phyloP scores from a whole-genome alignment of 2,797 vertebrate species.

The Sebastes flavidus region DNA sequence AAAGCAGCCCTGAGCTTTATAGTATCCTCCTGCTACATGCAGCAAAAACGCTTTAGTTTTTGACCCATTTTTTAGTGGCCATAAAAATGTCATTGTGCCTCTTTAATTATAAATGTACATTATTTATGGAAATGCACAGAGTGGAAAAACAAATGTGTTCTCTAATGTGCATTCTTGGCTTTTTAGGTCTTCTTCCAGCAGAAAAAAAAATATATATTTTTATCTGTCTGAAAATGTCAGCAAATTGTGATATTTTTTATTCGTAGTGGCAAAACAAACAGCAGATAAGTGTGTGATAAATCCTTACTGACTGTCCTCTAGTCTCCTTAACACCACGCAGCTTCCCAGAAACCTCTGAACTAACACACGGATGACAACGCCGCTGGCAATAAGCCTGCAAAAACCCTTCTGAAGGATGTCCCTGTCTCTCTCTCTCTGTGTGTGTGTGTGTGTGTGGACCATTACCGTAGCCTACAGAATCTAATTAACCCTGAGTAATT shows the following conservation, averaged over 20 bases:
- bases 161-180: background rate
- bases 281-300: constrained; percentile 43
- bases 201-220: background rate
- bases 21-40: constrained; percentile 33
- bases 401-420: constrained; percentile 55
- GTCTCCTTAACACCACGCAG: constrained; percentile 42
- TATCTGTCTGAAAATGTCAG: background rate
- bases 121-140: constrained; percentile 46
- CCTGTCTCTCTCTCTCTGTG: background rate
- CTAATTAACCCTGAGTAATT: constrained; percentile 78
- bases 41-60: constrained; percentile 48
- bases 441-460: constrained; percentile 1
- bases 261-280: constrained; percentile 14
- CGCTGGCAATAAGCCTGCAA: constrained; percentile 51
- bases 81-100: constrained; percentile 64
- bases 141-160: constrained; percentile 15
- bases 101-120: constrained; percentile 64
- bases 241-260: constrained; percentile 5
- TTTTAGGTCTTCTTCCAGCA: background rate
- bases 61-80: constrained; percentile 45
- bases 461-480: constrained; percentile 65
- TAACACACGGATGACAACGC: constrained; percentile 52
- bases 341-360: constrained; percentile 50
- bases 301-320: constrained; percentile 35
- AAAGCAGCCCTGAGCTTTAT: constrained; percentile 25